phyloP scores from a whole-genome alignment of 2,888 invertebrate genomes.

The Zhuqinia jingwanae region DNA sequence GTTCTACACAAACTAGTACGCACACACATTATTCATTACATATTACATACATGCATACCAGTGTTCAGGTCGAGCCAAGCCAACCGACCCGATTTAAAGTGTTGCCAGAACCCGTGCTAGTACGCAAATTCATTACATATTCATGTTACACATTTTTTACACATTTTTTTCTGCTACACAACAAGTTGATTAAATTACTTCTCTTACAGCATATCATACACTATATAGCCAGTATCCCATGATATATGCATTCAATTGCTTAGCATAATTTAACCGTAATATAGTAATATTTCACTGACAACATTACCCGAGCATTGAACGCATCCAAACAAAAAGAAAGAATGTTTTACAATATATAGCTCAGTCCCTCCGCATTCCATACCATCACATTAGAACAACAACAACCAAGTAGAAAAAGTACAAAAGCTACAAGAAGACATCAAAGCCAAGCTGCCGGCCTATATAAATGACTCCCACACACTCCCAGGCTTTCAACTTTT shows the following conservation, averaged over 20 bases:
- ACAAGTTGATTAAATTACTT: slow-evolving; percentile 31
- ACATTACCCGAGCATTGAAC: slow-evolving; percentile 10
- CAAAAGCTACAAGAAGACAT: slow-evolving; percentile 5
- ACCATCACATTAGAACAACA: not conserved
- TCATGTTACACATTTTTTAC: slow-evolving; percentile 7
- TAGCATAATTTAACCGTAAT: slow-evolving; percentile 45
- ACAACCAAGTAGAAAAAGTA: slow-evolving; percentile 27
- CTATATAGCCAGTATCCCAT: too few species aligned
- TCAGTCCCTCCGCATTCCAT: slow-evolving; percentile 1
- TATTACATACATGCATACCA: not conserved
- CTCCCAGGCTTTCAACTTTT: not conserved
- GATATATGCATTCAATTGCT: not conserved
- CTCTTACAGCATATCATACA: not conserved
- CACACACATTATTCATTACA: too few species aligned
- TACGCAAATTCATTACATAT: slow-evolving; percentile 29
- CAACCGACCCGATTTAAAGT: slow-evolving; percentile 36
- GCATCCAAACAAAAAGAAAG: not conserved
- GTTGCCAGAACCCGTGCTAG: slow-evolving; percentile 35
- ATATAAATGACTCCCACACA: not conserved
- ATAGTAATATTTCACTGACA: slow-evolving; percentile 46
- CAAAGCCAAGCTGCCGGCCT: not conserved
- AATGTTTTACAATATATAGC: slow-evolving; percentile 25
- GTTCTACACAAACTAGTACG: slow-evolving; percentile 1
- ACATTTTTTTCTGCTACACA: not conserved
- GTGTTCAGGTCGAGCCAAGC: not conserved